phyloP scores from a whole-genome alignment of 2,113 vertebrate genomes.

The Amphilophus citrinellus region DNA sequence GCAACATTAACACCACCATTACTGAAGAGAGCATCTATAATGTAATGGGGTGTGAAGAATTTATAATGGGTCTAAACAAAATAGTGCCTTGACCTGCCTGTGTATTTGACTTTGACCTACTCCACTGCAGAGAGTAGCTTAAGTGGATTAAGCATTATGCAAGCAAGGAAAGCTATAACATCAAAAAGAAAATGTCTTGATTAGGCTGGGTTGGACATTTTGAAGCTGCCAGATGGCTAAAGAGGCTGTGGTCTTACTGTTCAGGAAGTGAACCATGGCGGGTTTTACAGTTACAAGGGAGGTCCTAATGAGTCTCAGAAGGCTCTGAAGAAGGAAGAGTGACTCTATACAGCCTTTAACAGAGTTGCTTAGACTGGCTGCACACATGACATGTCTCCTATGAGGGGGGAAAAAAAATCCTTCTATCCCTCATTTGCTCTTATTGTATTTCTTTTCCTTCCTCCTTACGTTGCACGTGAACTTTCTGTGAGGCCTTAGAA shows the following conservation, averaged over 20 bases:
- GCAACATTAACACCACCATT: constrained; percentile 29
- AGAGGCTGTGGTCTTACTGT: constrained; percentile 29
- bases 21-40: constrained; percentile 21
- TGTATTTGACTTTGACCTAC: constrained; percentile 10
- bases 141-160: not conserved
- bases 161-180: constrained; percentile 14
- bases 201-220: constrained; percentile 39
- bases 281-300: constrained; percentile 50
- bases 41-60: constrained; percentile 29
- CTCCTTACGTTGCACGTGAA: constrained; percentile 28
- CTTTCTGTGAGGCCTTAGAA: not conserved
- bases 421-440: constrained; percentile 21
- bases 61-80: constrained; percentile 16
- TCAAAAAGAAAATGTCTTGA: constrained; percentile 50
- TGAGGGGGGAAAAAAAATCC: constrained; percentile 14
- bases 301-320: constrained; percentile 64
- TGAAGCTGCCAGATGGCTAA: constrained; percentile 36
- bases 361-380: constrained; percentile 40
- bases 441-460: constrained; percentile 8
- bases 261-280: constrained; percentile 47
- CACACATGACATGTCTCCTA: constrained; percentile 36
- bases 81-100: not conserved
- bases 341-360: constrained; percentile 30
- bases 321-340: constrained; percentile 35
- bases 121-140: constrained; percentile 19